Base-by-base conservation (phyloP, 2,113 vertebrate species). In the Chroicocephalus ridibundus region DNA sequence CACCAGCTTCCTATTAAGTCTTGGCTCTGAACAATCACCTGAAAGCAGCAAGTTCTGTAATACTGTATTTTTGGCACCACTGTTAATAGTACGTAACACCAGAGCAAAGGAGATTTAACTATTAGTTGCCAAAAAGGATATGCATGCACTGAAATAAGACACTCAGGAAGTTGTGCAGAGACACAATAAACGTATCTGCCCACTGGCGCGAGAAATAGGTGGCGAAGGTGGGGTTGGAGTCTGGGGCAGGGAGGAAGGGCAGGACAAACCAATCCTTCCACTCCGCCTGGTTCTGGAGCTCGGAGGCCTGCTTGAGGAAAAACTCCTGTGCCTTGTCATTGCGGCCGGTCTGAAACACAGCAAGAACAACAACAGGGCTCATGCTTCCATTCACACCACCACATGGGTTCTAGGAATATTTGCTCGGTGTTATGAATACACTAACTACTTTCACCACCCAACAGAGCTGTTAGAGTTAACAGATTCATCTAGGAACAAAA, bases 141-240 rank as follows among this genome's bases (percentile, higher is more conserved):
- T 99, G 99, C 99, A 99, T 99, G 91, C 99, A 99, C 98, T 99
- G 99, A 98, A 99, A 99, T 31, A 99, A 98, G 68, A 99, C 99
- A 0, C 99, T 99, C 93, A 99, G 98, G 96, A 99, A 99, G 98
- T 99, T 99, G 98, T 99, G 99, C 94, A 99, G 98, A 8, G 99
- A 99, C 44, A 99, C 99, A 0, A 99, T 98, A 97, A 99, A 99
- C 0, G 99, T 99, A 97, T 99, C 99, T 1, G 99, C 98, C 99
- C 99, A 99, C 66, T 99, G 99, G 51, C 99, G 98, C 0, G 99
- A 99, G 97, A 99, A 99, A 97, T 99, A 99, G 2, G 99, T 98
- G 9, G 98, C 98, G 6, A 99, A 99, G 85, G 97, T 96, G 15
- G 99, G 98, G 97, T 99, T 99, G 97, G 98, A 99, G 42, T 99